Evolutionary conservation across 2,888 invertebrate species (phyloP).

Genomic region (Xanthia icteritia): DNA sequence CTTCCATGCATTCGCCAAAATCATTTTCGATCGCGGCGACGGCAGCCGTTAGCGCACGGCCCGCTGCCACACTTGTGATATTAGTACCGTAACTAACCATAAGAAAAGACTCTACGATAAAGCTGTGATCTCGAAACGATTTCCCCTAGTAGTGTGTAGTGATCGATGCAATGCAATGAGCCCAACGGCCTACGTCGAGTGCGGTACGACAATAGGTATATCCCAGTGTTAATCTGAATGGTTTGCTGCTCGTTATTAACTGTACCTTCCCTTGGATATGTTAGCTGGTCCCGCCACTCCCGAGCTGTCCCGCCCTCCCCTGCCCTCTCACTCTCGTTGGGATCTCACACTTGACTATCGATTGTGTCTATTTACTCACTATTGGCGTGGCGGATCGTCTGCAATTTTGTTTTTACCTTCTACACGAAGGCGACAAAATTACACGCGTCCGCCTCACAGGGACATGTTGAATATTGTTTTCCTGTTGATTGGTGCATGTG

Average conservation of each 20-base stretch:
- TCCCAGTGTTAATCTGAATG: constrained; percentile 86
- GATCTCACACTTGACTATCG: constrained; percentile 78
- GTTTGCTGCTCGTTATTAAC: constrained; percentile 90
- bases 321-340: constrained; percentile 72
- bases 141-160: constrained; percentile 84
- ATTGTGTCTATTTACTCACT: constrained; percentile 73
- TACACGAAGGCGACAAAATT: constrained; percentile 66
- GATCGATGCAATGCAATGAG: constrained; percentile 68
- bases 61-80: constrained; percentile 78
- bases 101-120: constrained; percentile 84
- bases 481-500: constrained; percentile 83
- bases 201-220: constrained; percentile 85
- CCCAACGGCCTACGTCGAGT: constrained; percentile 76
- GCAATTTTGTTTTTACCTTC: constrained; percentile 69
- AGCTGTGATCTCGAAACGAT: constrained; percentile 87
- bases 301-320: constrained; percentile 62
- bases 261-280: constrained; percentile 82
- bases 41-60: constrained; percentile 89
- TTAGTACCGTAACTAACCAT: constrained; percentile 84
- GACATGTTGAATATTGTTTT: constrained; percentile 68
- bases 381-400: constrained; percentile 69
- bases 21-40: constrained; percentile 92
- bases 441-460: constrained; percentile 71
- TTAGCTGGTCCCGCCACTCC: constrained; percentile 77
- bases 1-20: constrained; percentile 94